These are phyloP conservation scores for Corythornis cristatus DNA, from an alignment of 2,113 vertebrate species.

Conservation along the genomic window DNA sequence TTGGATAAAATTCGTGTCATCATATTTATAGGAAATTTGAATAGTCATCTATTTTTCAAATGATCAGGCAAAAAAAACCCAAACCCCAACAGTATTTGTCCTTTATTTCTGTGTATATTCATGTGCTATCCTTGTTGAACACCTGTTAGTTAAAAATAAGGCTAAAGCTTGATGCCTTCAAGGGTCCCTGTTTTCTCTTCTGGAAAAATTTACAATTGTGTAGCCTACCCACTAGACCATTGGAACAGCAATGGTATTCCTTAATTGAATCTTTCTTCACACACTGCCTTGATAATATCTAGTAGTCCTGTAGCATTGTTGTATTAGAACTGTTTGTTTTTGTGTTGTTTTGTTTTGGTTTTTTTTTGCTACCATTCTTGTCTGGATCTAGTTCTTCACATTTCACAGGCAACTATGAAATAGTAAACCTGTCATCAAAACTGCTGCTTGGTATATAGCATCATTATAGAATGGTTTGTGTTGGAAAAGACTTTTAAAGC, in stretches of 20 bases:
- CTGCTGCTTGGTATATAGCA: not conserved
- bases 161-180: not conserved
- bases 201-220: not conserved
- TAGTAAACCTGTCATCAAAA: not conserved
- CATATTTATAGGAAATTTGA: not conserved
- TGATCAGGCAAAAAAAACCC: fast-evolving
- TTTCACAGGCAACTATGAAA: not conserved
- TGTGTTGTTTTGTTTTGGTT: not conserved
- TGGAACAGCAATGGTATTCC: not conserved
- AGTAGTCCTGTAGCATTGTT: not conserved
- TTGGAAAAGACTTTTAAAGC: not conserved
- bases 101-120: not conserved
- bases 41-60: not conserved
- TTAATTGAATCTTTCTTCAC: not conserved
- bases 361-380: not conserved
- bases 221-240: not conserved
- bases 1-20: not conserved
- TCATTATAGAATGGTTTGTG: not conserved
- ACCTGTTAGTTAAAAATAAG: not conserved
- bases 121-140: not conserved
- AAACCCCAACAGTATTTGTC: not conserved
- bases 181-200: not conserved
- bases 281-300: not conserved
- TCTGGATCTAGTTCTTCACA: not conserved
- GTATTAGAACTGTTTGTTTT: not conserved